Conservation (phyloP, 1,140 invertebrate genomes). For the Euborellia annulipes region DNA sequence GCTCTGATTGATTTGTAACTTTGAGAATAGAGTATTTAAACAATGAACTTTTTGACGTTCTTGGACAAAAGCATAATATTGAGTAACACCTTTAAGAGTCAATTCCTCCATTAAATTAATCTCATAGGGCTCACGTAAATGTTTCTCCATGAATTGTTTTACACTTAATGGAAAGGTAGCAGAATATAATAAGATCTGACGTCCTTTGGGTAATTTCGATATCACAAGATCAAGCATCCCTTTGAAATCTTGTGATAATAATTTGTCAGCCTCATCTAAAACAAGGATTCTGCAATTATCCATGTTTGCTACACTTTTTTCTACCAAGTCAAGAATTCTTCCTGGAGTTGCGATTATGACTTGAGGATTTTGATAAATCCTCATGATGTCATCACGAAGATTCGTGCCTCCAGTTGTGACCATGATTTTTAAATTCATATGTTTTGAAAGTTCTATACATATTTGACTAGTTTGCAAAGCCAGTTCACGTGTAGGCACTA, state of each 20-base stretch:
- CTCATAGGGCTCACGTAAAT: constrained; percentile 48
- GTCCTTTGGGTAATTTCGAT: constrained; percentile 38
- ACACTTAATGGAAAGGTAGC: constrained; percentile 57
- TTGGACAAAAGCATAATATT: constrained; percentile 62
- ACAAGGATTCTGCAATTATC: constrained; percentile 46
- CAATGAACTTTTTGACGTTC: constrained; percentile 61
- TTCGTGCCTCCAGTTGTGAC: constrained; percentile 59
- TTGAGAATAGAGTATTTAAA: constrained; percentile 55
- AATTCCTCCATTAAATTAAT: constrained; percentile 63
- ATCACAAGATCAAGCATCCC: constrained; percentile 49
- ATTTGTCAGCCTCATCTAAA: constrained; percentile 54
- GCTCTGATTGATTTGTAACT: constrained; percentile 32
- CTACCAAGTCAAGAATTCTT: constrained; percentile 52
- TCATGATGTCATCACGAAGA: constrained; percentile 55
- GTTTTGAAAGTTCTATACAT: constrained; percentile 51
- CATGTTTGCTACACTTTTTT: constrained; percentile 48
- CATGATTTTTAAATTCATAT: constrained; percentile 44
- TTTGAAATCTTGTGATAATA: constrained; percentile 54
- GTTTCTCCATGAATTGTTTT: constrained; percentile 47
- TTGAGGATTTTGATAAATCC: constrained; percentile 53
- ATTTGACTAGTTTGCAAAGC: constrained; percentile 59
- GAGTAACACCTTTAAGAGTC: constrained; percentile 56
- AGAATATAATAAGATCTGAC: constrained; percentile 53
- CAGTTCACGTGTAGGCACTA: constrained; percentile 54
- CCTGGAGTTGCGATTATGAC: constrained; percentile 57